Conservation (phyloP, 1,140 invertebrate genomes). For the Saccostrea echinata region DNA sequence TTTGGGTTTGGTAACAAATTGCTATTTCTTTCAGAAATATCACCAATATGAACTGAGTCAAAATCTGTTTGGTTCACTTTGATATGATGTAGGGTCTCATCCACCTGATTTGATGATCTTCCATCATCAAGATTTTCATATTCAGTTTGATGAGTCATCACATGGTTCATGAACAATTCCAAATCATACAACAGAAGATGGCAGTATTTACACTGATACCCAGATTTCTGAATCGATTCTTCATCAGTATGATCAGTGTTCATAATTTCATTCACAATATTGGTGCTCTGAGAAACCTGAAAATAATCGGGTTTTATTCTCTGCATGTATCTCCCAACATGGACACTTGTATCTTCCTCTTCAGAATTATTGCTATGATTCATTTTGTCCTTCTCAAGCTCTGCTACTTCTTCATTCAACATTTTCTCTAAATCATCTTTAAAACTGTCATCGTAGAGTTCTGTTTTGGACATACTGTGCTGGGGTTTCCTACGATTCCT, state of each 20-base stretch:
- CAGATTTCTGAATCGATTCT: neutral
- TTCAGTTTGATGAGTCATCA: neutral
- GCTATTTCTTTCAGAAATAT: neutral
- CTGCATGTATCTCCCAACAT: neutral
- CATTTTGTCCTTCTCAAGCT: neutral
- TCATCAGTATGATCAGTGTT: neutral
- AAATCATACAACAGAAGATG: neutral
- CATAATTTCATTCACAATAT: neutral
- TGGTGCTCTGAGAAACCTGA: neutral
- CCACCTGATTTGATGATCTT: neutral
- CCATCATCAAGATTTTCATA: neutral
- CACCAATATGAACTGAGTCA: neutral
- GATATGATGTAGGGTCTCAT: neutral
- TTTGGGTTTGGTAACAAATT: neutral
- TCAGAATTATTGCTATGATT: neutral
- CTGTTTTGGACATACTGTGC: neutral
- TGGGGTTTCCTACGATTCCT: slow-evolving; percentile 10
- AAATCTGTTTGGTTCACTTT: neutral
- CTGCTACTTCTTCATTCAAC: neutral
- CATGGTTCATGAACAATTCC: neutral
- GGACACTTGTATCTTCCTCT: neutral
- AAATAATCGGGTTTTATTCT: neutral
- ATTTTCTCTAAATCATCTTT: neutral
- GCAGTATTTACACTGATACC: neutral
- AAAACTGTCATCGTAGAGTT: neutral